Conservation (phyloP, 2,113 vertebrate genomes). For the Prolemur simus region DNA sequence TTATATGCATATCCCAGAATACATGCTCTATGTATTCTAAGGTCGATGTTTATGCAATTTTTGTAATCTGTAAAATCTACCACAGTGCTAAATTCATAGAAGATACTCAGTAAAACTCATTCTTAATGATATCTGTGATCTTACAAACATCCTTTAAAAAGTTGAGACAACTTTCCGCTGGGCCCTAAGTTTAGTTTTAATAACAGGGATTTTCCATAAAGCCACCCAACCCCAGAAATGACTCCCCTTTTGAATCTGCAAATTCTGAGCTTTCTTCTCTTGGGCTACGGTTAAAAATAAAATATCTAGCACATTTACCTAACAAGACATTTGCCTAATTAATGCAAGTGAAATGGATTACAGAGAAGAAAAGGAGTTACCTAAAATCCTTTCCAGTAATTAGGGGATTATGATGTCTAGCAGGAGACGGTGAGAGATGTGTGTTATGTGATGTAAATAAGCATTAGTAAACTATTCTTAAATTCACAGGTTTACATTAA, state of each 20-base stretch:
- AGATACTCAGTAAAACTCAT: neutral
- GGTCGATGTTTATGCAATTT: neutral
- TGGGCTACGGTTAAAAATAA: conserved; percentile 37
- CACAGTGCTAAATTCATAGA: neutral
- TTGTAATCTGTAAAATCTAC: neutral
- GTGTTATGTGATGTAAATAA: conserved; percentile 13
- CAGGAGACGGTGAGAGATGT: neutral
- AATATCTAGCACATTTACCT: conserved; percentile 41
- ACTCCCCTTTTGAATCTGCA: neutral
- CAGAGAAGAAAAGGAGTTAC: conserved; percentile 13
- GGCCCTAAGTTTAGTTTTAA: conserved; percentile 13
- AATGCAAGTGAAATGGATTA: conserved; percentile 50
- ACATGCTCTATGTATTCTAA: neutral
- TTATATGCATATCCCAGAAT: neutral
- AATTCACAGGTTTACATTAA: conserved; percentile 9
- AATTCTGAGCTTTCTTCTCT: conserved; percentile 8
- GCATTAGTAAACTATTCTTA: conserved; percentile 38
- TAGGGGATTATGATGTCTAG: neutral
- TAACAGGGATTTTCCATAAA: neutral
- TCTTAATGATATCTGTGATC: conserved; percentile 25
- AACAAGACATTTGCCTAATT: conserved; percentile 55
- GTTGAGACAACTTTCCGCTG: conserved; percentile 8
- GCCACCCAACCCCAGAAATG: neutral
- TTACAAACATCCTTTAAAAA: conserved; percentile 13
- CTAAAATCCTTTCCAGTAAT: conserved; percentile 35